phyloP scores from a whole-genome alignment of 1,140 invertebrate species.

The Helicorthomorpha holstii region DNA sequence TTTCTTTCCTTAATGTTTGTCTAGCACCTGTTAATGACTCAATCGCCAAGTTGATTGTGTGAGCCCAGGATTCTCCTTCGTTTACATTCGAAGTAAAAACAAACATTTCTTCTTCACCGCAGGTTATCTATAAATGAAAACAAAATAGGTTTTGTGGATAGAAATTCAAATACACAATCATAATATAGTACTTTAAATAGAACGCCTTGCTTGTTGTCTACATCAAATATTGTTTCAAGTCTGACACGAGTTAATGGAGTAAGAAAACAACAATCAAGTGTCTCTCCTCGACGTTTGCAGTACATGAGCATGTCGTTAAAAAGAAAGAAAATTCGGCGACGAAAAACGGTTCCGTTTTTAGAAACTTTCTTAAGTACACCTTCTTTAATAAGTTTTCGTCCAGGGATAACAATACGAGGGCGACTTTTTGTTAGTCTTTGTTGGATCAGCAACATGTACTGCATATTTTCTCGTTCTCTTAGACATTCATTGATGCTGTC shows the following conservation, averaged over 20 bases:
- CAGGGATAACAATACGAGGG: constrained; percentile 39
- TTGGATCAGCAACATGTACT: constrained; percentile 46
- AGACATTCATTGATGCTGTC: constrained; percentile 50
- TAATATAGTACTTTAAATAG: too few relatives aligned
- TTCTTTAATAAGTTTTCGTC: constrained; percentile 47
- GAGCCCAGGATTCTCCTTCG: too few relatives aligned
- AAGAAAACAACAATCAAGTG: constrained; percentile 13
- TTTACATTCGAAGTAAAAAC: too few relatives aligned
- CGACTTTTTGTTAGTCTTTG: constrained; percentile 34
- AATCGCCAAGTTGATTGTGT: too few relatives aligned
- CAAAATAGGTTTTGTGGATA: too few relatives aligned
- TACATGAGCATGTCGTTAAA: constrained; percentile 29
- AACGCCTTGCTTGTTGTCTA: too few relatives aligned
- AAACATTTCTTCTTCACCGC: neutral
- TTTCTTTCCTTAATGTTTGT: neutral
- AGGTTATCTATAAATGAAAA: too few relatives aligned
- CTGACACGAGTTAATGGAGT: constrained; percentile 19
- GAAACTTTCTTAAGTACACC: constrained; percentile 44
- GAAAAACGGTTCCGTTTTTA: constrained; percentile 19
- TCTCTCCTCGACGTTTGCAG: constrained; percentile 19
- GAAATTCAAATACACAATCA: too few relatives aligned
- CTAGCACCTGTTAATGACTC: too few relatives aligned
- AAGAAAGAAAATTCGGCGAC: constrained; percentile 27
- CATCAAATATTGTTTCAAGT: too few relatives aligned
- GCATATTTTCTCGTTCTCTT: constrained; percentile 49